Evolutionary conservation across 2,888 invertebrate species (phyloP), one percentile per base, ranked within the genome.

Genomic region (Caenorhabditis doughertyi): DNA sequence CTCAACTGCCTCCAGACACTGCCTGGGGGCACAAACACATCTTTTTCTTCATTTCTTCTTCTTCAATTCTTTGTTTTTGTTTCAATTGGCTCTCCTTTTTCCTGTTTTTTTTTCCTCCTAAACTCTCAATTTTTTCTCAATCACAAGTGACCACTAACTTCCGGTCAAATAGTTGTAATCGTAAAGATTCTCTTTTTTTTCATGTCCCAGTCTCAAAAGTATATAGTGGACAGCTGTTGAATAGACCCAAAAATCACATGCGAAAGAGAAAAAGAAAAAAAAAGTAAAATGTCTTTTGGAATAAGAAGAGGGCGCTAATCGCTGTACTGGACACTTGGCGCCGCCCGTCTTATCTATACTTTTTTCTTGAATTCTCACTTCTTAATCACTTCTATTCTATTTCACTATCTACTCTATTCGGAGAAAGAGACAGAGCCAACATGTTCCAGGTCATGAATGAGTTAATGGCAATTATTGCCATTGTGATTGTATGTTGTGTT

Each of bases 401-500:
- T 64, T n/a, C 23, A 27, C 27, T n/a, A 21, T n/a, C 35, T 53
- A 32, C 11, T 27, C n/a, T n/a, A n/a, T n/a, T n/a, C n/a, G n/a
- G n/a, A n/a, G n/a, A n/a, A n/a, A n/a, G n/a, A n/a, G n/a, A n/a
- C n/a, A n/a, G n/a, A n/a, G n/a, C n/a, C n/a, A 35, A 32, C 21
- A 70, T 79, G 70, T 79, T 70, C 68, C 76, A 62, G 67, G 64
- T 79, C 62, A 90, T 90, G 89, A 88, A 90, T 67, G 90, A 90
- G 81, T 83, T 90, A 44, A 64, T 90, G 51, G 90, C 90, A 3
- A 90, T 90, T 53, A 87, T 90, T 35, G 72, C 84, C 42, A 90
- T 90, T 72, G 90, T 90, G 29, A 81, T 90, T 35, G 51, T 90
- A 29, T 90, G 90, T 72, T 90, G 90, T 55, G 77, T 88, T 8